phyloP scores from a whole-genome alignment of 2,888 invertebrate species.

The Latrodectus hesperus region DNA sequence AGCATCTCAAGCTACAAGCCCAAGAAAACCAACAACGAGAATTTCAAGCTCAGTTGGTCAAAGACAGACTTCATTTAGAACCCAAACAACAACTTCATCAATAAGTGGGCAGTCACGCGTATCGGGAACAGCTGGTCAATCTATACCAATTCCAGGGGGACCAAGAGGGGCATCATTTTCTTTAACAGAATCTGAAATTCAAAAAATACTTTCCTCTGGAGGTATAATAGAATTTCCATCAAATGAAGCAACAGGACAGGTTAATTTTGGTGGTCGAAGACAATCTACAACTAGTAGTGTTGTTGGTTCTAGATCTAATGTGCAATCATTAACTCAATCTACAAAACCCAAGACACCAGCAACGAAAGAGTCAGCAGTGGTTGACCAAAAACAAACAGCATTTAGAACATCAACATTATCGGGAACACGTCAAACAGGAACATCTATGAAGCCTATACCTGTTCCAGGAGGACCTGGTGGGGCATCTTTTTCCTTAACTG shows the following conservation, averaged over 20 bases:
- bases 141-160: neutral
- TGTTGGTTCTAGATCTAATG: neutral
- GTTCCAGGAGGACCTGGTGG: neutral
- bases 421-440: too few relatives aligned
- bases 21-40: neutral
- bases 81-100: neutral
- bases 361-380: too few relatives aligned
- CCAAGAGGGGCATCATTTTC: neutral
- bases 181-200: neutral
- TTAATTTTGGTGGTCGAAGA: neutral
- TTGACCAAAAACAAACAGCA: too few relatives aligned
- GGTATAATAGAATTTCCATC: neutral
- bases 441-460: too few relatives aligned
- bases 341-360: too few relatives aligned
- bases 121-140: neutral
- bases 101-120: neutral
- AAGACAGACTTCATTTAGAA: neutral
- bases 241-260: neutral
- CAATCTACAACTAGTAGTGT: too few relatives aligned
- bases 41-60: neutral
- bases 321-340: neutral
- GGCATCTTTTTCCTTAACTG: neutral
- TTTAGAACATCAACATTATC: too few relatives aligned
- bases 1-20: neutral
- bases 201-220: neutral